Percentiles rank a stretch among this genome's conserved stretches.
Conservation (phyloP, 2,113 vertebrate species). For the Platysteira castanea region DNA sequence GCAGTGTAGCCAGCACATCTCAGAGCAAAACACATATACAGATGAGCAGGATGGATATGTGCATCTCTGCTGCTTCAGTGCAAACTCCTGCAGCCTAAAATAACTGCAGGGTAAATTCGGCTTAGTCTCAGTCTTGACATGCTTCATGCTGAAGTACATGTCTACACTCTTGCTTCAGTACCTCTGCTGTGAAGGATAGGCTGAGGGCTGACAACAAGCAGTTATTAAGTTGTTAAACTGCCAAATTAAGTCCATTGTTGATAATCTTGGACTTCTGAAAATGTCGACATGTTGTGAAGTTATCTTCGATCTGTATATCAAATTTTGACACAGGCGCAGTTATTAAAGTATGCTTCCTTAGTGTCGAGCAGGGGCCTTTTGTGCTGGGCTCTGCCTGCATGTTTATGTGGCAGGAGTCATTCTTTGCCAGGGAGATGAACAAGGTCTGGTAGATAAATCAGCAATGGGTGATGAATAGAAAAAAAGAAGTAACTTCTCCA, state of each 20-base stretch:
- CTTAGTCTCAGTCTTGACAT: neutral
- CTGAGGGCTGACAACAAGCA: neutral
- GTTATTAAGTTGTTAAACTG: neutral
- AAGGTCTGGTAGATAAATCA: neutral
- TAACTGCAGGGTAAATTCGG: neutral
- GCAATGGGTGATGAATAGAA: neutral
- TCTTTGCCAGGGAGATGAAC: neutral
- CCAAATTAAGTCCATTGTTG: neutral
- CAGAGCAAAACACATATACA: neutral
- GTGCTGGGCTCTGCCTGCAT: neutral
- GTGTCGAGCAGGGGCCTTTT: neutral
- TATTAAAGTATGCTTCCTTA: neutral
- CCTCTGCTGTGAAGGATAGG: neutral
- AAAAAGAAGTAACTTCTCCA: neutral
- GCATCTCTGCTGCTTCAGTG: neutral
- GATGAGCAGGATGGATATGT: neutral
- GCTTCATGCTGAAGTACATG: neutral
- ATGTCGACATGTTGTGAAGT: neutral
- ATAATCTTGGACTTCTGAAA: neutral
- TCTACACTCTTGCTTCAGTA: fast-evolving
- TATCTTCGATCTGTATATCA: neutral
- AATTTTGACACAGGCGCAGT: neutral
- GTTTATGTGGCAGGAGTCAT: neutral
- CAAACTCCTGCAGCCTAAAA: neutral
- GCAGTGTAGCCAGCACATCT: neutral